Conservation (phyloP, 2,888 invertebrate species). For the Poecilobothrus nobilitatus region DNA sequence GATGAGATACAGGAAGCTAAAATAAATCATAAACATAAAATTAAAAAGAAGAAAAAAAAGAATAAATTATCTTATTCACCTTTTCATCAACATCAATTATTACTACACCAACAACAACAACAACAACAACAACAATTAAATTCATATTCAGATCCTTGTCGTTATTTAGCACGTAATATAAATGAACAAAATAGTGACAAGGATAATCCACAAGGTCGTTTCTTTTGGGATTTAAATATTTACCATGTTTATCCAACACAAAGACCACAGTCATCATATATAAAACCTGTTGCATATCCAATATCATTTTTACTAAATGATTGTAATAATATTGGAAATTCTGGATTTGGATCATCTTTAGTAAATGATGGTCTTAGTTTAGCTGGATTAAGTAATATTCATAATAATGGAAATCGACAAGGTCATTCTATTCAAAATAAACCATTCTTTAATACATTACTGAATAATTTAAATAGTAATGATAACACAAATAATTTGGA, state of each 20-base stretch:
- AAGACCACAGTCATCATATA: conserved; percentile 4
- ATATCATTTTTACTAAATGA: not conserved
- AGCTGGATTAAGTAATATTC: not conserved
- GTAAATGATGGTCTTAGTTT: not conserved
- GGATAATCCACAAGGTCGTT: conserved; percentile 31
- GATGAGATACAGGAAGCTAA: not conserved
- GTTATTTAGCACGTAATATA: not conserved
- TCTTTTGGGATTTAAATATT: conserved; percentile 39
- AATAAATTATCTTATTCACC: not conserved
- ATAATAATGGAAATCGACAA: not conserved
- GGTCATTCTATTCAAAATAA: not conserved
- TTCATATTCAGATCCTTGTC: not conserved
- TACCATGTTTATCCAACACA: conserved; percentile 32
- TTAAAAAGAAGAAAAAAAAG: not conserved
- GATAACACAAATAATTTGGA: not conserved
- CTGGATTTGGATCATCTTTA: not conserved
- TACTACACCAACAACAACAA: not conserved
- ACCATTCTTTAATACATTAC: not conserved
- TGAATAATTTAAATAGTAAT: not conserved
- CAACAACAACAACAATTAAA: not conserved
- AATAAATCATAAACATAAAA: not conserved
- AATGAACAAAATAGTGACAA: not conserved
- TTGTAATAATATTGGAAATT: not conserved
- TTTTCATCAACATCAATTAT: not conserved
- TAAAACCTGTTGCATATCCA: not conserved